These are phyloP conservation scores for Sterrhoptilus dennistouni DNA, from an alignment of 2,113 vertebrate species.

Conservation along the genomic window DNA sequence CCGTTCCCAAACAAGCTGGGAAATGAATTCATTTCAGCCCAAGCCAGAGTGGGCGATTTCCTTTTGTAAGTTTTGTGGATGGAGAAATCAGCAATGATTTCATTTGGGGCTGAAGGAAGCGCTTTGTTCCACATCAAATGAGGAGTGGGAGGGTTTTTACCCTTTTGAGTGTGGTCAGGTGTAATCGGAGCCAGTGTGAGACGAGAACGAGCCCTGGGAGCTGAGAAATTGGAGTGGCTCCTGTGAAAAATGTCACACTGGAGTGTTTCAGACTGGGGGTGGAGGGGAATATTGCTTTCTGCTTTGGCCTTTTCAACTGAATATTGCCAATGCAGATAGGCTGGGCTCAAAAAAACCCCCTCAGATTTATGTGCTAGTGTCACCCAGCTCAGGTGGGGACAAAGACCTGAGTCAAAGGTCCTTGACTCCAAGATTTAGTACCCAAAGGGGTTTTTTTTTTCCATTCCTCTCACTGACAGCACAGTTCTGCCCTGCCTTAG, in stretches of 20 bases:
- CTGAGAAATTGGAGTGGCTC: neutral
- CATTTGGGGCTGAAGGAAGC: neutral
- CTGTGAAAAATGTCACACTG: neutral
- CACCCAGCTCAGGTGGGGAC: neutral
- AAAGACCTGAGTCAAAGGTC: neutral
- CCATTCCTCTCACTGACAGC: neutral
- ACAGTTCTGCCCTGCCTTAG: neutral
- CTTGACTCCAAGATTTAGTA: neutral
- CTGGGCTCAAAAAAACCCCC: too few relatives aligned
- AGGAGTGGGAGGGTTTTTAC: neutral
- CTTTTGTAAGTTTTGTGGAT: constrained; percentile 17
- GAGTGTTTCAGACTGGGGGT: neutral
- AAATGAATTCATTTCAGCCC: constrained; percentile 40
- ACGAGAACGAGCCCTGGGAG: neutral
- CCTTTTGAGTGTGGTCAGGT: neutral
- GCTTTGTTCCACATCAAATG: neutral
- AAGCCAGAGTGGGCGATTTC: neutral
- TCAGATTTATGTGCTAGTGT: too few relatives aligned
- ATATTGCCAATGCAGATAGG: neutral
- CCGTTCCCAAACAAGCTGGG: neutral
- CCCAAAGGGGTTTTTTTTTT: neutral
- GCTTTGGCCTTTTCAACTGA: neutral
- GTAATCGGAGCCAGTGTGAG: neutral
- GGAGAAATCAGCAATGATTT: constrained; percentile 48
- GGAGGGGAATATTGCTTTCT: neutral